These are phyloP conservation scores for Sanderia malayensis DNA, from an alignment of 30 jellyfish, hydroid and myxozoan species.

Conservation along the genomic window DNA sequence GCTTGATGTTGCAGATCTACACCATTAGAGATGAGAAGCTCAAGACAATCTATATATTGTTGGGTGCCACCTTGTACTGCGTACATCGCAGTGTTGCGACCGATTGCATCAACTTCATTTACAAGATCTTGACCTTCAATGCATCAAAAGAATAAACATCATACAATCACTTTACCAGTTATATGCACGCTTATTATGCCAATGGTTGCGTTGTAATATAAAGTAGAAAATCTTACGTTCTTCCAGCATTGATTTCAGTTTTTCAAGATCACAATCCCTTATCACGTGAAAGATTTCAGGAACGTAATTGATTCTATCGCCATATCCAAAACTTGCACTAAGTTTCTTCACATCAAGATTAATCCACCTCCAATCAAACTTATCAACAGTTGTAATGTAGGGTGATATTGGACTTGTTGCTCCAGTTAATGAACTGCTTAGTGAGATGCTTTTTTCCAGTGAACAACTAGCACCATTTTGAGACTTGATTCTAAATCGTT, in stretches of 20 bases:
- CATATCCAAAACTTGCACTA: constrained; percentile 93
- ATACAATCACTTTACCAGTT: neutral
- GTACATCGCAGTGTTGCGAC: constrained; percentile 87
- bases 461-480: constrained; percentile 27
- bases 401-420: constrained; percentile 82
- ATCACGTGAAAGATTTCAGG: constrained; percentile 83
- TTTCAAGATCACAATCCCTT: constrained; percentile 68
- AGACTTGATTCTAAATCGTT: constrained; percentile 51
- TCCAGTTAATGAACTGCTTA: constrained; percentile 65
- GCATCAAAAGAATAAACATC: neutral
- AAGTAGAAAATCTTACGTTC: constrained; percentile 24
- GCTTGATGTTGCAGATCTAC: constrained; percentile 85
- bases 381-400: constrained; percentile 64
- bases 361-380: constrained; percentile 97
- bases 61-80: constrained; percentile 74
- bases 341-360: constrained; percentile 69
- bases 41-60: constrained; percentile 63
- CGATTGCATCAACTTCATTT: constrained; percentile 88
- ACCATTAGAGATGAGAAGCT: constrained; percentile 56
- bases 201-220: too few relatives aligned
- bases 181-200: too few relatives aligned
- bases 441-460: constrained; percentile 66
- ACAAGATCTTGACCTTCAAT: constrained; percentile 46
- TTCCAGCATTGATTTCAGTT: constrained; percentile 50
- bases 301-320: constrained; percentile 67